These are phyloP conservation scores for Galeopterus variegatus DNA, from an alignment of 2,113 vertebrate genomes.

Conservation along the genomic window DNA sequence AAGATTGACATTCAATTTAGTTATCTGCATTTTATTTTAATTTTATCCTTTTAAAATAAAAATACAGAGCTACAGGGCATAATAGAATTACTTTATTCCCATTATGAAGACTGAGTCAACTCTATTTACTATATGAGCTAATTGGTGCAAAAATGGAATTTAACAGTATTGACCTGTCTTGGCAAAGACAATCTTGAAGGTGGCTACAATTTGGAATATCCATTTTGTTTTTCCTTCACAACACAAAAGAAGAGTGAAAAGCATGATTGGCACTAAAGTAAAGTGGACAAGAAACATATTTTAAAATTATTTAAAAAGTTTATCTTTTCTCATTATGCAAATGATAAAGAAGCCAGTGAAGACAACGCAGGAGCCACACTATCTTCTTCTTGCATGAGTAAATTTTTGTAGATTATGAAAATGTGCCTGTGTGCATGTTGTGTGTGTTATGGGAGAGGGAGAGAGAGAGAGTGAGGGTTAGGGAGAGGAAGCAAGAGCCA, in stretches of 20 bases:
- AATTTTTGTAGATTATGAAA: constrained; percentile 15
- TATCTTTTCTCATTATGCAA: constrained; percentile 10
- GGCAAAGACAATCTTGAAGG: constrained; percentile 50
- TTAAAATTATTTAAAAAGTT: background rate
- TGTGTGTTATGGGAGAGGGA: background rate
- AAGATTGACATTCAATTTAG: constrained; percentile 51
- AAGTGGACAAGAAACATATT: background rate
- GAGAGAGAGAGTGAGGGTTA: fast-evolving
- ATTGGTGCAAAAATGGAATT: constrained; percentile 20
- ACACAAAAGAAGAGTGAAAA: constrained; percentile 16
- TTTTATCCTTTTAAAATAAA: constrained; percentile 61
- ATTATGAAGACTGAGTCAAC: constrained; percentile 4
- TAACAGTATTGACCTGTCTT: constrained; percentile 19
- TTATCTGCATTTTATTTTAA: constrained; percentile 29
- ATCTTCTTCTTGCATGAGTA: background rate
- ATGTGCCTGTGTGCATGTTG: background rate
- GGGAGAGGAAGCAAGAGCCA: background rate
- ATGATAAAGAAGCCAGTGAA: background rate
- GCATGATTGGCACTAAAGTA: background rate
- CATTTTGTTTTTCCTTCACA: constrained; percentile 39
- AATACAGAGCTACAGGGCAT: background rate
- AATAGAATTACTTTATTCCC: constrained; percentile 28
- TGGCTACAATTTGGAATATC: background rate
- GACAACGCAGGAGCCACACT: background rate
- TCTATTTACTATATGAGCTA: constrained; percentile 46